These are phyloP conservation scores for Lithophane leautieri DNA, from an alignment of 2,888 invertebrate genomes.

Conservation along the genomic window DNA sequence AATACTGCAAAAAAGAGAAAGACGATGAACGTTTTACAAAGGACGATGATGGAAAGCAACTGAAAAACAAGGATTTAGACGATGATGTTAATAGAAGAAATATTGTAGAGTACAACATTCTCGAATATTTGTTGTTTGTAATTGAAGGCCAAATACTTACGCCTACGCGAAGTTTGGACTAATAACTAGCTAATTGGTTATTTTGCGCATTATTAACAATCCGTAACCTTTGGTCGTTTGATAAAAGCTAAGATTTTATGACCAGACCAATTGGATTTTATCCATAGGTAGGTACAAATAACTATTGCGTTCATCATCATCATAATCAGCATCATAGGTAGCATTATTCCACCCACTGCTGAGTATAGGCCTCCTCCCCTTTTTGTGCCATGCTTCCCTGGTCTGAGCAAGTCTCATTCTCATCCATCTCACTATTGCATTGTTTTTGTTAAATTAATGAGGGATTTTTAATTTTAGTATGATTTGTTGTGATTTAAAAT, in stretches of 20 bases:
- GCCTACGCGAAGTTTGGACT: neutral
- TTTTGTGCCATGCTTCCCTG: neutral
- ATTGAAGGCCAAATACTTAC: conserved; percentile 20
- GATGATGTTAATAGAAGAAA: neutral
- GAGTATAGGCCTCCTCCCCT: neutral
- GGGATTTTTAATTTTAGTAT: neutral
- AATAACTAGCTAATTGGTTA: conserved; percentile 20
- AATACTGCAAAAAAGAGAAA: neutral
- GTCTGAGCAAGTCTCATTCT: neutral
- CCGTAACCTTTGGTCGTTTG: neutral
- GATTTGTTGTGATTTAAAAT: no score
- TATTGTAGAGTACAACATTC: neutral
- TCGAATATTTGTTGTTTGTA: conserved; percentile 7
- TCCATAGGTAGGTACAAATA: neutral
- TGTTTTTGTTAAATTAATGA: neutral
- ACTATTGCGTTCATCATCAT: neutral
- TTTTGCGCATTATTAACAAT: conserved; percentile 26
- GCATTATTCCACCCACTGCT: no score
- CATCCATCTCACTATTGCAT: neutral
- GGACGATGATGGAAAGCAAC: neutral
- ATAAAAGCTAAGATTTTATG: conserved; percentile 15
- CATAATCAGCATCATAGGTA: neutral
- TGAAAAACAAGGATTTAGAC: neutral
- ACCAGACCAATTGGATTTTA: neutral
- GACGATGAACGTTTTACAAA: neutral